phyloP scores from a whole-genome alignment of 2,113 vertebrate species.

The Centropus bengalensis region DNA sequence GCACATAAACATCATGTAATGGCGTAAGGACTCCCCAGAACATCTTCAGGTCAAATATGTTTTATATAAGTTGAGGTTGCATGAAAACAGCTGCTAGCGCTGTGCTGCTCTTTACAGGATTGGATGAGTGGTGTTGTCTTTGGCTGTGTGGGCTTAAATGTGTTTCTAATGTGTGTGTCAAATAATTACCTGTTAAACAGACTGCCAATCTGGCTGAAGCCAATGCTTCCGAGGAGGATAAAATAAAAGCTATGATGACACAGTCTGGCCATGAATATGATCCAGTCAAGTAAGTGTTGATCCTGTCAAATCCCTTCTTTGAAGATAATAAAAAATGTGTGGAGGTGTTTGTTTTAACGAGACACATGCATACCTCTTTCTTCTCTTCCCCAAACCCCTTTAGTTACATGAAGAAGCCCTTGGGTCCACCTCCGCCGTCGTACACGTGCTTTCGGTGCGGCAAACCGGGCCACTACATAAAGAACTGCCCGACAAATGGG shows the following conservation, averaged over 20 bases:
- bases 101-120: slow-evolving; percentile 85
- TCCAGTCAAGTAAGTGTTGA: slow-evolving; percentile 89
- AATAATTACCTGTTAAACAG: slow-evolving; percentile 90
- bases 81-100: slow-evolving; percentile 64
- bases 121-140: slow-evolving; percentile 80
- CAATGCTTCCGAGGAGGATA: slow-evolving; percentile 96
- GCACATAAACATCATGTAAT: slow-evolving; percentile 70
- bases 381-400: not conserved
- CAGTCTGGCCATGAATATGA: slow-evolving; percentile 96
- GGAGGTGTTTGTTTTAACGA: not conserved
- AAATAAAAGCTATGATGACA: slow-evolving; percentile 95
- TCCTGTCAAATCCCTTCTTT: not conserved
- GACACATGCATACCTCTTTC: not conserved
- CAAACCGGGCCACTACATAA: slow-evolving; percentile 94
- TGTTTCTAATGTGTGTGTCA: slow-evolving; percentile 86
- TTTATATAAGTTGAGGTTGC: slow-evolving; percentile 65
- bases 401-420: slow-evolving; percentile 91
- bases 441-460: slow-evolving; percentile 96
- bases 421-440: slow-evolving; percentile 85
- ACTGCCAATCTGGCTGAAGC: slow-evolving; percentile 95
- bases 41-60: slow-evolving; percentile 62
- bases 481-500: slow-evolving; percentile 91
- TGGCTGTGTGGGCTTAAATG: slow-evolving; percentile 81
- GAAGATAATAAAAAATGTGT: slow-evolving; percentile 4
- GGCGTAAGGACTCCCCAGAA: slow-evolving; percentile 74